These are phyloP conservation scores for Hemistola chrysoprasaria DNA, from an alignment of 2,888 invertebrate genomes.

Conservation along the genomic window DNA sequence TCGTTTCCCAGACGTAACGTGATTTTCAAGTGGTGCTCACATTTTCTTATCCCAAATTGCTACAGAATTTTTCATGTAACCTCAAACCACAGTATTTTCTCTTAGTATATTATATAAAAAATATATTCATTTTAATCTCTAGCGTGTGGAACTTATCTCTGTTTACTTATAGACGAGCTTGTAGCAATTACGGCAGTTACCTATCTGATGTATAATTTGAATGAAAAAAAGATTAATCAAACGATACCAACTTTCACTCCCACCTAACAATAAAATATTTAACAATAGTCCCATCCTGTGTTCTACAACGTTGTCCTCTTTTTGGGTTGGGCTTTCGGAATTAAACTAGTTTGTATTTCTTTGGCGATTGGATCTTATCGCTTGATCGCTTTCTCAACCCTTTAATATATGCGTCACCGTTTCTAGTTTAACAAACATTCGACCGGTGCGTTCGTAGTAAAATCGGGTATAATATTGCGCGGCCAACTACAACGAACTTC, in stretches of 20 bases:
- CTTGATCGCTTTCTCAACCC: constrained; percentile 72
- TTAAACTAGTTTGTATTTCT: constrained; percentile 74
- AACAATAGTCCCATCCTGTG: constrained; percentile 71
- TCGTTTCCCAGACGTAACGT: constrained; percentile 4
- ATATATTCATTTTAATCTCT: not conserved
- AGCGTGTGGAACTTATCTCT: constrained; percentile 37
- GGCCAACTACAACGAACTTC: constrained; percentile 53
- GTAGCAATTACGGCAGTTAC: constrained; percentile 63
- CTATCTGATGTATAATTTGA: constrained; percentile 70
- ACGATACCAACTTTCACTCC: constrained; percentile 68
- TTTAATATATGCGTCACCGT: constrained; percentile 69
- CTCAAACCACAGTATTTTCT: too few relatives aligned
- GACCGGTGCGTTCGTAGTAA: constrained; percentile 40
- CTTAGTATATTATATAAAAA: too few relatives aligned
- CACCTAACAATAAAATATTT: constrained; percentile 62
- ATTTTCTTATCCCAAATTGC: constrained; percentile 1
- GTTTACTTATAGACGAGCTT: constrained; percentile 60
- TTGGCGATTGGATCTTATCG: constrained; percentile 65
- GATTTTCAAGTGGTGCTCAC: constrained; percentile 2
- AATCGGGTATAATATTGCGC: constrained; percentile 42
- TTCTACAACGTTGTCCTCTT: constrained; percentile 65
- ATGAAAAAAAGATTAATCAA: constrained; percentile 73
- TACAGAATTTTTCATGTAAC: too few relatives aligned
- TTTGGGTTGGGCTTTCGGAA: constrained; percentile 61
- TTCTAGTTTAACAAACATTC: constrained; percentile 56